phyloP scores from a whole-genome alignment of 2,888 invertebrate species.

The Dryobota labecula region DNA sequence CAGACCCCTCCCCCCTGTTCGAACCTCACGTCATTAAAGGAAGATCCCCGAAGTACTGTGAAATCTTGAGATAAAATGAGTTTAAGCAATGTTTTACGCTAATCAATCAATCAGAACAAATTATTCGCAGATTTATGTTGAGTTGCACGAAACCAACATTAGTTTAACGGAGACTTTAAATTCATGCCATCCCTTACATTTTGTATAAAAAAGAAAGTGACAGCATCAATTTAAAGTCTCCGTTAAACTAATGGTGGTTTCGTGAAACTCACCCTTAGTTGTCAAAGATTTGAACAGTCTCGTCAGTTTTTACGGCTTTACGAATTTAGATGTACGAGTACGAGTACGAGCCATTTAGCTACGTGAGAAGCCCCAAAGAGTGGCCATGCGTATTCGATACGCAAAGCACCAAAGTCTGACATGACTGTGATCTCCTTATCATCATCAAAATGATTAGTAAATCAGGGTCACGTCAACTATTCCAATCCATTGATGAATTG shows the following conservation, averaged over 20 bases:
- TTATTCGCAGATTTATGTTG: too few relatives aligned
- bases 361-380: neutral
- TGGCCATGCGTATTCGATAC: neutral
- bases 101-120: neutral
- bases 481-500: neutral
- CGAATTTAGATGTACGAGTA: neutral
- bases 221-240: too few relatives aligned
- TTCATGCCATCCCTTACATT: too few relatives aligned
- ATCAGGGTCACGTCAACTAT: neutral
- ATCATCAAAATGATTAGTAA: neutral
- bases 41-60: neutral
- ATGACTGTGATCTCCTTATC: neutral
- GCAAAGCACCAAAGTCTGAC: too few relatives aligned
- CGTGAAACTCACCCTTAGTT: too few relatives aligned
- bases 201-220: too few relatives aligned
- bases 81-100: neutral
- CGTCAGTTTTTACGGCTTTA: neutral
- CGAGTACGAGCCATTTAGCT: neutral
- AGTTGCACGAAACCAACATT: too few relatives aligned
- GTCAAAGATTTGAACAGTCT: neutral
- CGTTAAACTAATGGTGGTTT: too few relatives aligned
- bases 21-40: neutral
- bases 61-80: neutral
- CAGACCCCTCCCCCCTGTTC: neutral
- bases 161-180: too few relatives aligned